Evolutionary conservation across 2,113 vertebrate genomes (phyloP).

Genomic region (Actenoides lindsayi): DNA sequence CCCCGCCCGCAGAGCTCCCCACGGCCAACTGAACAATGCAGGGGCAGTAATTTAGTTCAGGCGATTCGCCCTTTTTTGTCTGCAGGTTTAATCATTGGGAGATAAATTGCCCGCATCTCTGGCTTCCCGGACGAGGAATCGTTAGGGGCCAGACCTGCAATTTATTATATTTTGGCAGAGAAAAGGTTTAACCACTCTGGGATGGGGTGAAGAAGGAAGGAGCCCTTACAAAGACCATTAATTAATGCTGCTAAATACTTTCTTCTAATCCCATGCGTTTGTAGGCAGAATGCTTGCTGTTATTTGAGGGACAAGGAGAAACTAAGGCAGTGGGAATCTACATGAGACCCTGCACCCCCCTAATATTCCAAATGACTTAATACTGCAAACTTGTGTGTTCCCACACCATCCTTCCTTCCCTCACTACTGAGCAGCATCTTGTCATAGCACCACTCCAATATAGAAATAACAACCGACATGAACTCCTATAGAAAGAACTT

Average conservation of each 20-base stretch:
- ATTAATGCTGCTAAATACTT: slow-evolving; percentile 16
- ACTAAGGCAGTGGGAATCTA: not conserved
- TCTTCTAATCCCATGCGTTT: not conserved
- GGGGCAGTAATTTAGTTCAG: slow-evolving; percentile 6
- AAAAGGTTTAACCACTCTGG: not conserved
- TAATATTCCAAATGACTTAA: not conserved
- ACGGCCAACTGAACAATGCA: not conserved
- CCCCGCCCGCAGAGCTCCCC: not conserved
- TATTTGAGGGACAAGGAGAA: not conserved
- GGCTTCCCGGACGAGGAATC: slow-evolving; percentile 20
- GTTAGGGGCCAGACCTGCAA: slow-evolving; percentile 38
- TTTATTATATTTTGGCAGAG: slow-evolving; percentile 57
- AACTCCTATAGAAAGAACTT: not conserved
- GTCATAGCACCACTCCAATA: not conserved
- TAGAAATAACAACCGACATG: not conserved
- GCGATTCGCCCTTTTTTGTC: slow-evolving; percentile 15
- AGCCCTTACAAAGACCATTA: not conserved
- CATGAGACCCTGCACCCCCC: not conserved
- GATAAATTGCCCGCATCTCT: slow-evolving; percentile 27
- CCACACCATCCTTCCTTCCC: not conserved
- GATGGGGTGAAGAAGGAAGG: not conserved
- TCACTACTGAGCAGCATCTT: not conserved
- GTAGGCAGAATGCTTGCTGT: not conserved
- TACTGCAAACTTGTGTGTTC: not conserved
- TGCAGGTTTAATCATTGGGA: slow-evolving; percentile 42